Conservation (phyloP, 2,797 vertebrate species). For the Parauchenoglanis ngamensis region DNA sequence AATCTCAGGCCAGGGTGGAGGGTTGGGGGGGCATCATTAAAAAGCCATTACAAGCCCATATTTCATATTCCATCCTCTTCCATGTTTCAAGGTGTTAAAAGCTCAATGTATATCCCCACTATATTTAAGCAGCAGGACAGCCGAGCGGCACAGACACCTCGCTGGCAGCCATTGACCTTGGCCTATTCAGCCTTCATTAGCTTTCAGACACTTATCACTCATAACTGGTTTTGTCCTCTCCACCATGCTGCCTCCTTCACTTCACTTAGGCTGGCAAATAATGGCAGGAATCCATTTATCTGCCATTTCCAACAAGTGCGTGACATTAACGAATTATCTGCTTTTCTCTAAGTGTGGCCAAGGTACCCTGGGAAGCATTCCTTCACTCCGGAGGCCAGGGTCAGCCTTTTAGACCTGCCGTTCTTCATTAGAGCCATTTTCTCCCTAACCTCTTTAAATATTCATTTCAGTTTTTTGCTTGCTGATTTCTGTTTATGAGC, state of each 20-base stretch:
- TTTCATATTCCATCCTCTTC: slow-evolving; percentile 81
- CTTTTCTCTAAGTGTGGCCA: slow-evolving; percentile 84
- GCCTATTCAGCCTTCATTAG: slow-evolving; percentile 84
- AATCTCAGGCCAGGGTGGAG: slow-evolving; percentile 82
- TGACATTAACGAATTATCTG: slow-evolving; percentile 87
- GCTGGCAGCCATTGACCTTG: slow-evolving; percentile 84
- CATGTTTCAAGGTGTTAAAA: slow-evolving; percentile 87
- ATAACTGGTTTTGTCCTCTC: slow-evolving; percentile 84
- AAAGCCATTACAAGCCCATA: slow-evolving; percentile 85
- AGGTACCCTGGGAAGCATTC: slow-evolving; percentile 83
- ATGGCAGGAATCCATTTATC: slow-evolving; percentile 88
- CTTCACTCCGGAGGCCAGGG: slow-evolving; percentile 73
- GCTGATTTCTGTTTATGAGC: slow-evolving; percentile 75
- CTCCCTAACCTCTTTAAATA: slow-evolving; percentile 82
- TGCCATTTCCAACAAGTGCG: slow-evolving; percentile 86
- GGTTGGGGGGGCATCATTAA: slow-evolving; percentile 82
- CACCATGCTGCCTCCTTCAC: slow-evolving; percentile 81
- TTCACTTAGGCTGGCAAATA: slow-evolving; percentile 85
- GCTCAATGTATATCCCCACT: slow-evolving; percentile 85
- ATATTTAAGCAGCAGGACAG: slow-evolving; percentile 81
- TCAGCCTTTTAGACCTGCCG: slow-evolving; percentile 75
- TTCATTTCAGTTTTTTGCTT: slow-evolving; percentile 71
- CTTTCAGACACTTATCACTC: slow-evolving; percentile 89
- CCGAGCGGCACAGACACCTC: slow-evolving; percentile 77
- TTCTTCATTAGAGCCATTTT: slow-evolving; percentile 70